A percentile compares a stretch with the other conserved stretches of the same genome.
These are phyloP conservation scores for Drepana arcuata DNA, from an alignment of 1,140 invertebrate genomes.

Conservation along the genomic window DNA sequence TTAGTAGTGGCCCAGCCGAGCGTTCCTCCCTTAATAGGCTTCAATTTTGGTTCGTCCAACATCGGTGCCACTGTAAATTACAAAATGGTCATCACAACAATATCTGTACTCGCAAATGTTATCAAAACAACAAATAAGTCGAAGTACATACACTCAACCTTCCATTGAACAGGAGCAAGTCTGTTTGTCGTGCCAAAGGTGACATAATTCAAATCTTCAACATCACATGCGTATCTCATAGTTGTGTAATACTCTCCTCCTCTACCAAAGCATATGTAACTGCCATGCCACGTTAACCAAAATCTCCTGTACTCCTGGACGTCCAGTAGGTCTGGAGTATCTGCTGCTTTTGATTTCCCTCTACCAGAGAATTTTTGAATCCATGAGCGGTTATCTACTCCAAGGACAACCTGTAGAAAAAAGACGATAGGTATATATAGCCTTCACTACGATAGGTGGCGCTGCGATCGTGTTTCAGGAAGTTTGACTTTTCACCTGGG, in stretches of 20 bases:
- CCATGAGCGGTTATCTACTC: slow-evolving; percentile 3
- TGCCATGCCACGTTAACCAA: slow-evolving; percentile 80
- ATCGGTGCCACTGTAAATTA: slow-evolving; percentile 27
- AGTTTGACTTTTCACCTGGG: too few species aligned
- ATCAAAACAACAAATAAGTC: too few species aligned
- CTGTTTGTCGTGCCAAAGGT: slow-evolving; percentile 14
- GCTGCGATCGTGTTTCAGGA: too few species aligned
- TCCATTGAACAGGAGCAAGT: slow-evolving; percentile 22
- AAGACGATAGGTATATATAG: too few species aligned
- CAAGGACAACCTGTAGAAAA: too few species aligned
- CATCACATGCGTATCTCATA: slow-evolving; percentile 9
- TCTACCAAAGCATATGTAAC: slow-evolving; percentile 21
- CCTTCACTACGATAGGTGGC: too few species aligned
- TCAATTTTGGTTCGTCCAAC: slow-evolving; percentile 12
- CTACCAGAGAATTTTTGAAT: slow-evolving; percentile 11
- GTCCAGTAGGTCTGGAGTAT: slow-evolving; percentile 76
- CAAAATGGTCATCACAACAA: not conserved
- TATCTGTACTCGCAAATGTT: slow-evolving; percentile 4
- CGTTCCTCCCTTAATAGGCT: slow-evolving; percentile 16
- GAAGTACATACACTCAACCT: slow-evolving; percentile 35
- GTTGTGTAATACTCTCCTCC: slow-evolving; percentile 12
- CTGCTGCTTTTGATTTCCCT: slow-evolving; percentile 63
- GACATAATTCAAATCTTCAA: slow-evolving; percentile 18
- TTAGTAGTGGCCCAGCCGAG: slow-evolving; percentile 23
- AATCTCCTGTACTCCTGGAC: slow-evolving; percentile 78